Evolutionary conservation across 2,797 vertebrate species (phyloP), one percentile per base, ranked within the genome.

Genomic region (Diglossa cyanea): DNA sequence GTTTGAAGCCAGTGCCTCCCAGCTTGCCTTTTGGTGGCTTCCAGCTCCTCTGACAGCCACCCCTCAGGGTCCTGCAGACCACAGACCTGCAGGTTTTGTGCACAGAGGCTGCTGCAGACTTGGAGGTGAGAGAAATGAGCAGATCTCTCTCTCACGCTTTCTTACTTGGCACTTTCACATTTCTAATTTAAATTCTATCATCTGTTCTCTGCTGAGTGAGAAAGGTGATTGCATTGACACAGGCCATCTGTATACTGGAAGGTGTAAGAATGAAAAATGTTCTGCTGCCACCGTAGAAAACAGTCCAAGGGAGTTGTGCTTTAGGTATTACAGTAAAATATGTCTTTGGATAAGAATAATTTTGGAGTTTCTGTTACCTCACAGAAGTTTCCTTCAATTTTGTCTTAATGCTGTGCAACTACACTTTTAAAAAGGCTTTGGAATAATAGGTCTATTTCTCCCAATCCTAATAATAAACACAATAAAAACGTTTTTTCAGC

Each of bases 101-200:
- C n/a, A 35, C 0, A 0, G 55, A 39, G 45, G 71, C 51, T 87
- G 76, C 50, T 61, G 78, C 40, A 76, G 81, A 28, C 60, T 66
- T 33, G 33, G 74, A 61, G 53, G 63, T 71, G 83, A 91, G 21
- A 91, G 42, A 66, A 94, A 88, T 11, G 1, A 94, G 86, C 77
- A 88, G 53, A 82, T 50, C 35, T 70, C 70, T 67, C 71, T 40
- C 50, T 8, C 33, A 1, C 62, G 13, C 66, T 78, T 78, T 60
- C 86, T 88, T 84, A 24, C 55, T 75, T 75, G 61, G 47, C 62
- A 66, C 67, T 84, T 91, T 45, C 63, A 30, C 16, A 24, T 85
- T 93, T 77, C 84, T 89, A 60, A 89, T 73, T 88, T 94, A 86
- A 95, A 68, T 95, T 79, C 57, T 31, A 61, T 85, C 92, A 92